Conservation (phyloP, 2,888 invertebrate species). For the Stomorhina lunata region DNA sequence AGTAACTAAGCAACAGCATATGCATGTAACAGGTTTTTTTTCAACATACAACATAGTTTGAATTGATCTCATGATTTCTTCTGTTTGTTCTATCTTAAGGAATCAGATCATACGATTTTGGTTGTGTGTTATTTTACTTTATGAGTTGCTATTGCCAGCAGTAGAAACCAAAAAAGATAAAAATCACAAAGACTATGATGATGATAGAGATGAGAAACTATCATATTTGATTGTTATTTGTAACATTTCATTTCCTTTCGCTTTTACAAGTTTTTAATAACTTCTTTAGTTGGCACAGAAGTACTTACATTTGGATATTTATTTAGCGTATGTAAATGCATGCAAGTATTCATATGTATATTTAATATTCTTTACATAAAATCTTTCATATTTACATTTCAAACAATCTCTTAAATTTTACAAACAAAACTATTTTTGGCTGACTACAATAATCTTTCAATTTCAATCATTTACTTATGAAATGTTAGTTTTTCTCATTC, state of each 20-base stretch:
- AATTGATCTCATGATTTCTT: no score
- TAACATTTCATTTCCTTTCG: constrained; percentile 7
- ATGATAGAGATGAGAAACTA: neutral
- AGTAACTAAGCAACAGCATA: no score
- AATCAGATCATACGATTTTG: neutral
- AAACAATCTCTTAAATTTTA: neutral
- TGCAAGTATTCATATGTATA: neutral
- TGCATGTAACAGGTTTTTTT: no score
- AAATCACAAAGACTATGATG: neutral
- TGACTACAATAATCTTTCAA: neutral
- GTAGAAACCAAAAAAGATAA: no score
- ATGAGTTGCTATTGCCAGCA: neutral
- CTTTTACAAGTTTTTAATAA: neutral
- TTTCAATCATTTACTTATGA: neutral
- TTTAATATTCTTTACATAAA: neutral
- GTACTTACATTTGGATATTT: neutral
- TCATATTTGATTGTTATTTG: constrained; percentile 23
- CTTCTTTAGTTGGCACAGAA: neutral
- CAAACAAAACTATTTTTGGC: neutral
- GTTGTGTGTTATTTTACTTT: neutral
- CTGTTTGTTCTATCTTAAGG: neutral
- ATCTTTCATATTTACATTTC: no score
- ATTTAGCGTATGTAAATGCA: neutral
- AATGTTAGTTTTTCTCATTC: no score
- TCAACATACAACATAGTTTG: no score